Percentiles rank a stretch among this genome's conserved stretches.
phyloP scores from a whole-genome alignment of 1,140 invertebrate genomes.

The Cardiocondyla obscurior region DNA sequence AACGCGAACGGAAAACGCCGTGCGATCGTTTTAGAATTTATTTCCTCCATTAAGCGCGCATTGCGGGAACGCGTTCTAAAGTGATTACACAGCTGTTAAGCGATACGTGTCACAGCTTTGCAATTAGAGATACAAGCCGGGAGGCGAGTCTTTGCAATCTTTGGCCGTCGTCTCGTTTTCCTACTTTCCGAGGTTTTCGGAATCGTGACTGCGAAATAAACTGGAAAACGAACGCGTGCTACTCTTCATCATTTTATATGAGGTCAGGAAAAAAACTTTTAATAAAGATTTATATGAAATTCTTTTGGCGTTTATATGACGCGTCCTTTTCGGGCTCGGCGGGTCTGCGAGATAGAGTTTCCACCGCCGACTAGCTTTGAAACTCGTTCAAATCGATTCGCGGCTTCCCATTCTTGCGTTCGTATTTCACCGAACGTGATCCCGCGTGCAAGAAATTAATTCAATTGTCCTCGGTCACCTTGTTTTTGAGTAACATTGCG shows the following conservation, averaged over 20 bases:
- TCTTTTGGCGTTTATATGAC: neutral
- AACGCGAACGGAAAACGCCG: no score
- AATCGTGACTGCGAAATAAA: no score
- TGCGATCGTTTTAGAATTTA: no score
- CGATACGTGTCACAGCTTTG: conserved; percentile 6
- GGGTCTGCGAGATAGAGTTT: neutral
- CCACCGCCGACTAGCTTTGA: neutral
- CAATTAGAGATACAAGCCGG: neutral
- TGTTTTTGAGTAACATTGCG: conserved; percentile 34
- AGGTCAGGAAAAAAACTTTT: neutral
- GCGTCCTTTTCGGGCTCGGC: neutral
- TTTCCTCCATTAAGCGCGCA: neutral
- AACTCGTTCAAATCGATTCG: conserved; percentile 16
- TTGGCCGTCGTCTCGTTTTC: neutral
- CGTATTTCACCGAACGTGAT: conserved; percentile 4
- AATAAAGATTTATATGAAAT: neutral
- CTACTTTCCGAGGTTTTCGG: no score
- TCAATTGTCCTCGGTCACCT: conserved; percentile 3
- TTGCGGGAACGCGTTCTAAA: neutral
- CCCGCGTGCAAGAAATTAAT: conserved; percentile 31
- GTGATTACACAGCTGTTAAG: conserved; percentile 8
- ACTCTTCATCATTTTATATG: neutral
- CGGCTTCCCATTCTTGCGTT: neutral
- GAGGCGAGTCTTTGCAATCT: neutral
- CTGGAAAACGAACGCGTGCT: neutral